Conservation (phyloP, 2,113 vertebrate species). For the Litocranius walleri region DNA sequence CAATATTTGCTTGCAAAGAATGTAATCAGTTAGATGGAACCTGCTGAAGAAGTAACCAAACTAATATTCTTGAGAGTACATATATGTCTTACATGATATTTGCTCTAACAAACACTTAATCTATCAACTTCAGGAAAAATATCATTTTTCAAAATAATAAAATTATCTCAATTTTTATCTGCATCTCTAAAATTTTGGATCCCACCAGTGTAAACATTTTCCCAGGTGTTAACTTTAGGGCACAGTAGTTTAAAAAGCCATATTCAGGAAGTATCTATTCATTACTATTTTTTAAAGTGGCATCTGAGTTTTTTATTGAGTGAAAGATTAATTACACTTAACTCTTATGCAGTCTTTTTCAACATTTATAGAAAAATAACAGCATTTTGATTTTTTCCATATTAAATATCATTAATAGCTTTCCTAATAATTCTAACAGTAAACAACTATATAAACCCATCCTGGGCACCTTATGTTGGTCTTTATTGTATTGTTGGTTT, state of each 20-base stretch:
- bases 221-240: background rate
- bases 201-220: background rate
- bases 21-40: background rate
- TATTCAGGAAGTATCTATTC: background rate
- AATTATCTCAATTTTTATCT: background rate
- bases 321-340: background rate
- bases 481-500: background rate
- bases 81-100: background rate
- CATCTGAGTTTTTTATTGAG: background rate
- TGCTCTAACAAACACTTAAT: background rate
- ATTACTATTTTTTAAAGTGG: background rate
- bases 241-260: background rate
- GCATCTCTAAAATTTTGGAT: background rate
- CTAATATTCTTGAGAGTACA: background rate
- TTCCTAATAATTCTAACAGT: background rate
- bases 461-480: background rate
- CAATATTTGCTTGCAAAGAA: background rate
- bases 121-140: background rate
- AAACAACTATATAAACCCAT: background rate
- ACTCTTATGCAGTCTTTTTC: background rate
- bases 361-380: background rate
- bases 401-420: background rate
- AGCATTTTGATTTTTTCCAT: background rate
- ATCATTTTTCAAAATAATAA: background rate
- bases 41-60: background rate